Conservation (phyloP, 2,113 vertebrate species). For the Cebus imitator region DNA sequence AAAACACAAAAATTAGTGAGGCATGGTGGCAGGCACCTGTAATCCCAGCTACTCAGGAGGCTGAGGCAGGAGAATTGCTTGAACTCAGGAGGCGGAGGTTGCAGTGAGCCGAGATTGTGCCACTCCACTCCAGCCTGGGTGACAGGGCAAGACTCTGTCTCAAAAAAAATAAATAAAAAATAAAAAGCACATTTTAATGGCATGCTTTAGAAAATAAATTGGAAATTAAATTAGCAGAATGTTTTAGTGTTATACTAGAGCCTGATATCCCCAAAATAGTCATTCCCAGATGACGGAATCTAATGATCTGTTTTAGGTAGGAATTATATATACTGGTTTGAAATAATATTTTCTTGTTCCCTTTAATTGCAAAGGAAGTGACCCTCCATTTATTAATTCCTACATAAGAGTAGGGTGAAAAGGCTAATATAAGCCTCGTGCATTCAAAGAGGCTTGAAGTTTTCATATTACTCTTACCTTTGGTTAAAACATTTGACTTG, state of each 20-base stretch:
- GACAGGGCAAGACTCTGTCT: too few relatives aligned
- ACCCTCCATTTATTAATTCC: background rate
- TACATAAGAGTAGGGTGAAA: background rate
- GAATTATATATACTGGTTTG: background rate
- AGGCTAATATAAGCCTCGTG: background rate
- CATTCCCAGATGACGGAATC: background rate
- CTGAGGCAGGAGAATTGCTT: too few relatives aligned
- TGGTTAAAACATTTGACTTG: background rate
- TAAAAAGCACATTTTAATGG: background rate
- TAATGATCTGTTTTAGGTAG: background rate
- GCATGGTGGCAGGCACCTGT: too few relatives aligned
- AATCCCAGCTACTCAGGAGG: too few relatives aligned
- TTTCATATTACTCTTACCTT: background rate
- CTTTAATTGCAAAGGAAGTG: background rate
- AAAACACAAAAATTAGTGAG: too few relatives aligned
- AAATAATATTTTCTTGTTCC: background rate
- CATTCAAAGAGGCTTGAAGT: background rate
- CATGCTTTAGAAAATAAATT: background rate
- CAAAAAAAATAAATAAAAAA: too few relatives aligned
- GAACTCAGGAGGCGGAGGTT: too few relatives aligned
- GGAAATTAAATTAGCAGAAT: background rate
- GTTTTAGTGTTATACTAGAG: background rate
- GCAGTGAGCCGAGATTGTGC: too few relatives aligned
- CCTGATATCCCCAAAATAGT: background rate
- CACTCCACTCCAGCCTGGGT: too few relatives aligned